Conservation (phyloP, 2,797 vertebrate species). For the Darevskia mixta region DNA sequence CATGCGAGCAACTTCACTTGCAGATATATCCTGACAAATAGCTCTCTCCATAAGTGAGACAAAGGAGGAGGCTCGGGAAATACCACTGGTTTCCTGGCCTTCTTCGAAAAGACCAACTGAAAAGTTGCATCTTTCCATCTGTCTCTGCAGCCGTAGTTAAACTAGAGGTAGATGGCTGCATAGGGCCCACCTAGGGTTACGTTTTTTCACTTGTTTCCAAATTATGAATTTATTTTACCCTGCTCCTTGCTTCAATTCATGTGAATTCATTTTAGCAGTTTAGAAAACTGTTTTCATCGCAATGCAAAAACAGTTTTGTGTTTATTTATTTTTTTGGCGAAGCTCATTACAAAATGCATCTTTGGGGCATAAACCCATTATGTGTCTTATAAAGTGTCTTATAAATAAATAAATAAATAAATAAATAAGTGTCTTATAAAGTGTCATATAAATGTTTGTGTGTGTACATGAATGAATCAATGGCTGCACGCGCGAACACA, state of each 20-base stretch:
- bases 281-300: background rate
- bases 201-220: background rate
- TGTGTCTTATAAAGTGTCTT: too few species aligned
- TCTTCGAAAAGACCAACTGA: background rate
- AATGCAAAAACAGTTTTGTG: background rate
- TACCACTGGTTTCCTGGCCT: background rate
- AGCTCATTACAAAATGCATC: too few species aligned
- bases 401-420: too few species aligned
- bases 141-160: background rate
- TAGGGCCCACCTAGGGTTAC: background rate
- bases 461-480: too few species aligned
- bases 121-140: background rate
- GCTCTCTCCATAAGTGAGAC: background rate
- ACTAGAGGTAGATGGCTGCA: background rate
- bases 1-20: slow-evolving; percentile 30
- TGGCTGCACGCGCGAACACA: too few species aligned
- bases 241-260: background rate
- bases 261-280: background rate
- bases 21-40: slow-evolving; percentile 14
- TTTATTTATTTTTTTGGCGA: background rate
- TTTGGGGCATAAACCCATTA: too few species aligned
- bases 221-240: background rate
- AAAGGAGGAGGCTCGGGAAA: background rate
- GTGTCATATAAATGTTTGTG: too few species aligned
- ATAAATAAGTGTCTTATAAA: too few species aligned